Evolutionary conservation across 2,888 invertebrate species (phyloP).

Genomic region (Yponomeuta malinellus): DNA sequence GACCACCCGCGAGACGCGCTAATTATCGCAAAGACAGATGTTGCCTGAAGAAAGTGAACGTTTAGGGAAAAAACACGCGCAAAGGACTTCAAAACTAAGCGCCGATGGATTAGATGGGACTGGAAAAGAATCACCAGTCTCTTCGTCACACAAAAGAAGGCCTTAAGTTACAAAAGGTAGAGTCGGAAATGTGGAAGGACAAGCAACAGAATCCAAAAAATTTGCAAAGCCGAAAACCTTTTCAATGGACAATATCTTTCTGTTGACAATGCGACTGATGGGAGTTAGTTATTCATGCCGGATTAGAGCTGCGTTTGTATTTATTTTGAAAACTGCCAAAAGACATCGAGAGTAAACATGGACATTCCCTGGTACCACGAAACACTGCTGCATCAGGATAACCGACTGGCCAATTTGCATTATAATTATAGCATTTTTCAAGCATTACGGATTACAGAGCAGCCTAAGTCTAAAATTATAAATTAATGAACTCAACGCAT

Average conservation of each 20-base stretch:
- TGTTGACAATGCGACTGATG: constrained; percentile 60
- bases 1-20: constrained; percentile 56
- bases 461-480: too few species aligned
- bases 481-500: too few species aligned
- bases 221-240: constrained; percentile 34
- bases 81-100: constrained; percentile 66
- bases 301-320: constrained; percentile 55
- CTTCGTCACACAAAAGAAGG: constrained; percentile 19
- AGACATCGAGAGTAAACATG: constrained; percentile 54
- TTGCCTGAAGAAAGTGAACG: constrained; percentile 52
- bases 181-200: constrained; percentile 18
- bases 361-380: constrained; percentile 29
- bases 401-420: too few species aligned
- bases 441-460: too few species aligned
- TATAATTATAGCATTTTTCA: too few species aligned
- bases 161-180: constrained; percentile 19
- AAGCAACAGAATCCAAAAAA: background rate
- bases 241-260: constrained; percentile 66
- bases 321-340: constrained; percentile 49
- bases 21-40: constrained; percentile 66
- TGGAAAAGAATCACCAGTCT: constrained; percentile 18
- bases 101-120: constrained; percentile 61
- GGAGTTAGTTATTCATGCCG: constrained; percentile 69
- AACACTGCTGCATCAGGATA: background rate
- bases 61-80: constrained; percentile 53